These are phyloP conservation scores for Sparidentex hasta DNA, from an alignment of 2,797 vertebrate species.

Conservation along the genomic window DNA sequence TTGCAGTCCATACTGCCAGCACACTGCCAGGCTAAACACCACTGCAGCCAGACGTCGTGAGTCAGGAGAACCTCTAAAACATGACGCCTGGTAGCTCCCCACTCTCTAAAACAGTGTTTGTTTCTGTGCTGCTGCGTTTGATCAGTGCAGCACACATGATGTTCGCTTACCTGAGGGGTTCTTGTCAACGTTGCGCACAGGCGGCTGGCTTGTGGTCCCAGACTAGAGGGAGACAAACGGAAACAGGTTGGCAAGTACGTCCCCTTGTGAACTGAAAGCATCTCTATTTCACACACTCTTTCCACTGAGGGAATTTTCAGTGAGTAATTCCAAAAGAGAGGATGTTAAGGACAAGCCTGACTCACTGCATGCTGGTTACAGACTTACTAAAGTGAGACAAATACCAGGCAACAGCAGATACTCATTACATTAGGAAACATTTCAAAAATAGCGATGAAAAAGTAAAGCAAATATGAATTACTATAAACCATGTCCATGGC, in stretches of 20 bases:
- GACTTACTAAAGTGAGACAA: constrained; percentile 17
- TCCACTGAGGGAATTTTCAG: constrained; percentile 71
- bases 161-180: constrained; percentile 79
- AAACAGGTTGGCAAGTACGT: constrained; percentile 44
- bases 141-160: constrained; percentile 7
- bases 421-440: constrained; percentile 1
- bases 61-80: constrained; percentile 34
- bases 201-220: constrained; percentile 66
- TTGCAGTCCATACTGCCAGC: constrained; percentile 16
- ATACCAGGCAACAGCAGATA: constrained; percentile 7
- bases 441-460: constrained; percentile 21
- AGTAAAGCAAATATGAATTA: constrained; percentile 22
- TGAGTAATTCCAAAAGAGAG: constrained; percentile 70
- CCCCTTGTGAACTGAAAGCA: constrained; percentile 33
- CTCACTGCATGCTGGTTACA: constrained; percentile 59
- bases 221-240: constrained; percentile 69
- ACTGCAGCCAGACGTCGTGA: constrained; percentile 29
- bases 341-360: constrained; percentile 60
- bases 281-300: constrained; percentile 43
- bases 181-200: constrained; percentile 61
- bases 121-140: constrained; percentile 6
- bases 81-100: not conserved
- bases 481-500: constrained; percentile 27
- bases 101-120: not conserved
- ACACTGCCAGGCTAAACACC: constrained; percentile 33